Conservation (phyloP, 2,888 invertebrate species). For the Euclidia mi region DNA sequence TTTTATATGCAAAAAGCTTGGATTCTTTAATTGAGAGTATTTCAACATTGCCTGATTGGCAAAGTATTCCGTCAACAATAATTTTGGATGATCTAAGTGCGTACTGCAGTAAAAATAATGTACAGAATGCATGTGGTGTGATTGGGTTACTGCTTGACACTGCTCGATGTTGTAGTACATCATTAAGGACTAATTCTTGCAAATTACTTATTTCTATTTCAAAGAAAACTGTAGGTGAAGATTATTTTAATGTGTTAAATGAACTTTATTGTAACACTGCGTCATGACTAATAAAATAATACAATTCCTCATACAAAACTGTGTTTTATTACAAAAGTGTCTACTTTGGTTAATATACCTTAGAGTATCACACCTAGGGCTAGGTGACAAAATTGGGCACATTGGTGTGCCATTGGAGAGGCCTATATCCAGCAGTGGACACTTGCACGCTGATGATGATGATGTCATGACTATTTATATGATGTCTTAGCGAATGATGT, state of each 20-base stretch:
- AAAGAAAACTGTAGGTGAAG: conserved; percentile 64
- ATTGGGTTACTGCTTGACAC: conserved; percentile 76
- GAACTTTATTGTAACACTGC: conserved; percentile 58
- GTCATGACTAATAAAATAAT: not conserved
- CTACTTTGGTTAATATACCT: too few relatives aligned
- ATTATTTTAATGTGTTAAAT: conserved; percentile 61
- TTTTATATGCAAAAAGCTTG: conserved; percentile 76
- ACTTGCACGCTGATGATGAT: too few relatives aligned
- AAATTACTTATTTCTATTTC: conserved; percentile 70
- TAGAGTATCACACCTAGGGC: too few relatives aligned
- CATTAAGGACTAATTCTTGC: conserved; percentile 61
- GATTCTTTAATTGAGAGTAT: conserved; percentile 77
- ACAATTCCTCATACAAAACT: not conserved
- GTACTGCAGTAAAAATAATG: conserved; percentile 67
- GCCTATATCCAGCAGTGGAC: too few relatives aligned
- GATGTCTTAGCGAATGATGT: too few relatives aligned
- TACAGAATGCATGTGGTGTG: conserved; percentile 78
- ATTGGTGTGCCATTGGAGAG: too few relatives aligned
- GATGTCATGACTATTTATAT: too few relatives aligned
- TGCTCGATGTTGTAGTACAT: conserved; percentile 65
- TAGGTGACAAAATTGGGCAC: too few relatives aligned
- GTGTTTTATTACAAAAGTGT: too few relatives aligned
- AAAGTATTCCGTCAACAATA: conserved; percentile 76
- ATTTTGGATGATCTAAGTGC: conserved; percentile 78
- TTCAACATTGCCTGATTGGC: conserved; percentile 76